Base-by-base conservation (phyloP, 2,888 invertebrate species). In the Abscondita cerata region DNA sequence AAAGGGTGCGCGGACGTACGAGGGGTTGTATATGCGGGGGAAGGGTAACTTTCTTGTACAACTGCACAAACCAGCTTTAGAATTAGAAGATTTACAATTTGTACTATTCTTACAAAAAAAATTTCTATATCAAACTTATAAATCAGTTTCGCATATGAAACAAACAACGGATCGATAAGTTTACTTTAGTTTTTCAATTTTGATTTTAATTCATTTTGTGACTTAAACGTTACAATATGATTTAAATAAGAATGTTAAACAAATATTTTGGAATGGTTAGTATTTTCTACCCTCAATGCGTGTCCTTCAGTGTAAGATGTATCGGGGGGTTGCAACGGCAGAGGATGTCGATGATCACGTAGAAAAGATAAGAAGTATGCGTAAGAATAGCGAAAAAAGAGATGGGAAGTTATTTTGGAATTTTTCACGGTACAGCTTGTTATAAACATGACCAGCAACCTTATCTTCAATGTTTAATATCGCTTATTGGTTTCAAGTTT, bases 41-140 rank as follows among this genome's bases (percentile, higher is more conserved):
- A 57, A 38, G 65, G 60, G 66, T 67, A 67, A 61, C 68, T 67
- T 65, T 67, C 66, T 68, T 64, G 62, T 67, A 72, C 74, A 74
- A 76, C 76, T 77, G 76, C 76, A 77, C 75, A 77, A 77, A 76
- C 76, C 75, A 76, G 76, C 76, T 77, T 76, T 76, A 68, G 70
- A 73, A 75, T 74, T 73, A 73, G 70, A 73, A 75, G 75, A 76
- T 77, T 76, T 76, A 76, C 77, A 77, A 76, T 72, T 71, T 74
- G 71, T 77, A 77, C 76, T 77, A 76, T 61, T 69, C 73, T 68
- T 71, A 70, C 60, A 54, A 69, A 74, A 72, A n/a, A 72, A 73
- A 41, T 59, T 48, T 16, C 58, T n/a, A n/a, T n/a, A n/a, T n/a
- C n/a, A n/a, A n/a, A n/a, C n/a, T n/a, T n/a, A n/a, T n/a, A n/a